Base-by-base conservation (phyloP, 2,888 invertebrate species). In the Anoplius nigerrimus region DNA sequence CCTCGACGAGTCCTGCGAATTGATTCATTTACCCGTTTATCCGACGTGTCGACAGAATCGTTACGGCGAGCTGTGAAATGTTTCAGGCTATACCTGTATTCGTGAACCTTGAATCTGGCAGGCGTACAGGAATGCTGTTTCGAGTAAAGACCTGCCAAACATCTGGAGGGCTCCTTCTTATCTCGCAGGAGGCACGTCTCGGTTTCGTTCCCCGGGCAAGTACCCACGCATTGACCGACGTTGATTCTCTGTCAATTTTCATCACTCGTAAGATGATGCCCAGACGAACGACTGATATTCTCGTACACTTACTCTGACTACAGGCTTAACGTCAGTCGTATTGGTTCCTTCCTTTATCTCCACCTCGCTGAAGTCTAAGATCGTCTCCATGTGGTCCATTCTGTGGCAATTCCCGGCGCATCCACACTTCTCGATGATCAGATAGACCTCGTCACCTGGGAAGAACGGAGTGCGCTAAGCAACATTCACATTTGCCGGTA, bases 331-430 rank as follows among this genome's bases (percentile, higher is more conserved):
- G 58, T 87, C 87, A 2, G 85, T 83, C 11, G 84, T 84, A 56
- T 86, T 87, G 21, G 75, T 83, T 2, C 84, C 86, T 48, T 83
- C 82, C 67, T 80, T 84, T 16, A 87, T 83, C 71, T 84, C 83
- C 8, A 88, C 82, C 64, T 85, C 82, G 53, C 88, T 87, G 72
- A 89, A 90, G 78, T 90, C 90, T 63, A 89, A 82, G n/a, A 90
- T 86, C 20, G 89, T 89, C 74, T 89, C 88, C 70, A 87, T 87
- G 60, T 86, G 84, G 62, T 89, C 86, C 82, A 89, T 86, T 62
- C 89, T 84, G 74, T 89, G 89, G 71, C 90, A 90, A 56, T 83
- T 79, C 2, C 84, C 83, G 16, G 86, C 86, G 63, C 90, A 90
- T n/a, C 85, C 82, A 69, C 90, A 90, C 74, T 86, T 88, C 45